Base-by-base conservation (phyloP, 2,888 invertebrate genomes). In the Andrena bucephala region DNA sequence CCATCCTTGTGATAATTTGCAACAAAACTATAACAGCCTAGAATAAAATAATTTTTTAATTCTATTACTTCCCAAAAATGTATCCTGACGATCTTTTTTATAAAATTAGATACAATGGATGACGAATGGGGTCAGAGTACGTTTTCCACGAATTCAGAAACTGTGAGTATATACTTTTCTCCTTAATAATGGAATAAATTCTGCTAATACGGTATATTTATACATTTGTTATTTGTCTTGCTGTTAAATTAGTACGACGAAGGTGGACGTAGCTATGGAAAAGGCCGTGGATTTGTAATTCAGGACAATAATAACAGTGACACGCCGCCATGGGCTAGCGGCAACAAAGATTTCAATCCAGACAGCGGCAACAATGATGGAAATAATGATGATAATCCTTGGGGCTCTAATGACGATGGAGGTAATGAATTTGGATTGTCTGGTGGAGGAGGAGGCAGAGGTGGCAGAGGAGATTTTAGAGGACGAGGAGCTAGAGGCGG, bases 201-300 rank as follows among this genome's bases (percentile, higher is more conserved):
- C 27, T 0, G 16, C 10, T 24, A 2, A 36, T 27, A n/a, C 4
- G 7, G 1, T 2, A 24, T 59, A 13, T 24, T 24, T 27, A 29
- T n/a, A 54, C 0, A 48, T 10, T 59, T 24, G 20, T 16, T 60
- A 0, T 70, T 52, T 24, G 8, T 60, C 8, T 31, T 20, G 42
- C 31, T 71, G 80, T 59, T 7, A 36, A 27, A 68, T 68, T 63
- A 91, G 91, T 84, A 81, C n/a, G 69, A 77, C 0, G 70, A 76
- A 42, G 67, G 67, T 54, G 78, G 68, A 16, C 87, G 87, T 0
- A 86, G 87, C 8, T 89, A 77, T 29, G 90, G 92, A n/a, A 90
- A 88, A 76, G 92, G 92, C 13, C 89, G 92, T 36, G 92, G 92
- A 0, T 89, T 85, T 33, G 72, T 68, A 20, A 36, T 80, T 0